Percentiles rank a stretch among this genome's conserved stretches.
Conservation (phyloP, 2,797 vertebrate species). For the Oryzias sinensis region DNA sequence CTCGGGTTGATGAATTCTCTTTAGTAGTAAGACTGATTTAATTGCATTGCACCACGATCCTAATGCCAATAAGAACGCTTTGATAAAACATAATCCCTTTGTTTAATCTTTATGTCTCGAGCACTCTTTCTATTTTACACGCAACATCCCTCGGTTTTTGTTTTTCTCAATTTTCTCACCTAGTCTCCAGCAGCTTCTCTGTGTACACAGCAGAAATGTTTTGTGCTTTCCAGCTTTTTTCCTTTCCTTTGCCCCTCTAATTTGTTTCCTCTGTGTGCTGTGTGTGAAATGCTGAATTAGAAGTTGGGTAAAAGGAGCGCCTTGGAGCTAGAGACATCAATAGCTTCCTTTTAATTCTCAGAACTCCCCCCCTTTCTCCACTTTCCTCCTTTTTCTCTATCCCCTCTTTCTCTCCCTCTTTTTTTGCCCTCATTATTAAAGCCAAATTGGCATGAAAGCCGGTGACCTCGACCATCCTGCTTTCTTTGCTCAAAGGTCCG, state of each 20-base stretch:
- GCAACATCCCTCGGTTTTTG: constrained; percentile 16
- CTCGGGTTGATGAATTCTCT: constrained; percentile 64
- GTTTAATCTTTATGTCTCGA: constrained; percentile 24
- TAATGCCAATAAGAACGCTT: constrained; percentile 54
- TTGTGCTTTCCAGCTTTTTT: constrained; percentile 30
- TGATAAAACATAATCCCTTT: constrained; percentile 60
- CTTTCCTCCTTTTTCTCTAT: constrained; percentile 19
- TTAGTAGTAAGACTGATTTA: constrained; percentile 63
- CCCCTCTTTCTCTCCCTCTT: constrained; percentile 28
- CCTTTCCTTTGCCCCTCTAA: constrained; percentile 37
- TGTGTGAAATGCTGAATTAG: constrained; percentile 73
- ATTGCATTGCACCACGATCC: constrained; percentile 62
- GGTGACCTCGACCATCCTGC: constrained; percentile 57
- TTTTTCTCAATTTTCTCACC: constrained; percentile 1
- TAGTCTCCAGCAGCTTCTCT: constrained; percentile 18
- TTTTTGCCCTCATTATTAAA: constrained; percentile 58
- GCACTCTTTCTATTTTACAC: constrained; percentile 11
- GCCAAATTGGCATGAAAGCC: constrained; percentile 67
- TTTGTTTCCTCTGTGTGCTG: constrained; percentile 62
- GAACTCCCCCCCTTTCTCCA: constrained; percentile 40
- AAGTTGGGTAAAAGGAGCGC: constrained; percentile 52
- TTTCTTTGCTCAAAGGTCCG: constrained; percentile 38
- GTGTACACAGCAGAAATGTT: constrained; percentile 19
- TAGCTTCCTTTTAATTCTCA: constrained; percentile 70
- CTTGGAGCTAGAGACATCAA: constrained; percentile 71